Conservation (phyloP, 1,140 invertebrate species). For the Leptoteleia sp. region DNA sequence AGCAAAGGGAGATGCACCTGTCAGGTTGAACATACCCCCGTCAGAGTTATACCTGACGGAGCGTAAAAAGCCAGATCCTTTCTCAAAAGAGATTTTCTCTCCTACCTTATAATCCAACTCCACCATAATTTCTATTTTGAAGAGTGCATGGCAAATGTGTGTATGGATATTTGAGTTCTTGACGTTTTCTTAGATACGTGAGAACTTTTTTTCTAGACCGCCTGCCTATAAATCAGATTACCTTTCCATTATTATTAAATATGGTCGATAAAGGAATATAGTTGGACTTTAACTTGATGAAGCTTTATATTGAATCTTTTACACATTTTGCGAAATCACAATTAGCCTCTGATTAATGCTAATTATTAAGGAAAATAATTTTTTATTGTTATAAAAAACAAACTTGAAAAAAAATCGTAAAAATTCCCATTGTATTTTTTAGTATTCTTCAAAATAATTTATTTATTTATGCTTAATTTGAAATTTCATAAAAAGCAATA, state of each 20-base stretch:
- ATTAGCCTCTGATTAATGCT: too few relatives aligned
- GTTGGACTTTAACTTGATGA: too few relatives aligned
- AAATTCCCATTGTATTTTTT: too few relatives aligned
- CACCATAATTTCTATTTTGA: slow-evolving; percentile 58
- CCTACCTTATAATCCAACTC: slow-evolving; percentile 45
- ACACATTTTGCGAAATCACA: too few relatives aligned
- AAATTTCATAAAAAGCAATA: too few relatives aligned
- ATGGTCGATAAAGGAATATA: too few relatives aligned
- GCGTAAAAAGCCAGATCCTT: slow-evolving; percentile 60
- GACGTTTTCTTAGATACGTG: slow-evolving; percentile 46
- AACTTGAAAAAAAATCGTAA: too few relatives aligned
- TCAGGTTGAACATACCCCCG: slow-evolving; percentile 55
- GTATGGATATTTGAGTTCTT: slow-evolving; percentile 27
- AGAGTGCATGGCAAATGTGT: slow-evolving; percentile 36
- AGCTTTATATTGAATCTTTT: too few relatives aligned
- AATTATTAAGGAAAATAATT: too few relatives aligned
- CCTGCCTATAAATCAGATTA: slow-evolving; percentile 44
- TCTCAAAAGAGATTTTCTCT: slow-evolving; percentile 57
- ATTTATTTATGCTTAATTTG: too few relatives aligned
- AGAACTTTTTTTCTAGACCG: slow-evolving; percentile 49
- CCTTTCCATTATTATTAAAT: background rate
- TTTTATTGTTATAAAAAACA: too few relatives aligned
- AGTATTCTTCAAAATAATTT: too few relatives aligned
- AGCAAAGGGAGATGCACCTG: slow-evolving; percentile 53
- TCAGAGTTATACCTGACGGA: slow-evolving; percentile 62